These are phyloP conservation scores for Sarcophaga subvicina DNA, from an alignment of 2,888 invertebrate species.

Conservation along the genomic window DNA sequence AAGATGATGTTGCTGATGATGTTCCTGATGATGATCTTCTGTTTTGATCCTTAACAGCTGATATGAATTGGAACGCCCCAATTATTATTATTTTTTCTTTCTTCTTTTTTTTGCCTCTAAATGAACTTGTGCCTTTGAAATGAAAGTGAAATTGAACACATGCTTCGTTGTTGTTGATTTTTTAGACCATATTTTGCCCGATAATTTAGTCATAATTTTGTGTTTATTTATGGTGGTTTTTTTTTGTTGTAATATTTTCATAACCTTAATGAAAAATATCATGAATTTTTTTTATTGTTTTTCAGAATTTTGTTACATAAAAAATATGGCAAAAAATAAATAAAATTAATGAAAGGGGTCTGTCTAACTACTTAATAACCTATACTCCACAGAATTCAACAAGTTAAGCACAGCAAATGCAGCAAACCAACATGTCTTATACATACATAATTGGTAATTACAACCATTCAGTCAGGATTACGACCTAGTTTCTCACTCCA, in stretches of 20 bases:
- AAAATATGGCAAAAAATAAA: too few species aligned
- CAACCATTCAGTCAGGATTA: too few species aligned
- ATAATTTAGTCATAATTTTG: conserved; percentile 65
- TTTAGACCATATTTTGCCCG: conserved; percentile 37
- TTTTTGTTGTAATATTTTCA: background rate
- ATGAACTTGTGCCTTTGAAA: conserved; percentile 35
- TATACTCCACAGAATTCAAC: too few species aligned
- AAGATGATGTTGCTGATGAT: conserved; percentile 27
- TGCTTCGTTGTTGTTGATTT: conserved; percentile 52
- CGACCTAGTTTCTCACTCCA: too few species aligned
- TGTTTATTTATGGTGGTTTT: conserved; percentile 51
- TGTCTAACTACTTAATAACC: background rate
- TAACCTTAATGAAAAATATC: conserved; percentile 46
- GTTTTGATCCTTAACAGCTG: conserved; percentile 60
- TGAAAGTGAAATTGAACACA: conserved; percentile 58
- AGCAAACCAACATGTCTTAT: too few species aligned
- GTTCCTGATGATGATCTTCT: conserved; percentile 23
- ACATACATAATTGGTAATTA: too few species aligned
- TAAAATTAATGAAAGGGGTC: conserved; percentile 24
- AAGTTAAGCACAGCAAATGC: too few species aligned
- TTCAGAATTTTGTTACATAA: conserved; percentile 34
- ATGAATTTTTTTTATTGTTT: conserved; percentile 61
- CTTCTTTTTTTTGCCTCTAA: background rate
- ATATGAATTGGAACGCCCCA: conserved; percentile 59
- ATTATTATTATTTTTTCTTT: background rate